Evolutionary conservation across 1,140 invertebrate species (phyloP).

Genomic region (Drosophila cardini): DNA sequence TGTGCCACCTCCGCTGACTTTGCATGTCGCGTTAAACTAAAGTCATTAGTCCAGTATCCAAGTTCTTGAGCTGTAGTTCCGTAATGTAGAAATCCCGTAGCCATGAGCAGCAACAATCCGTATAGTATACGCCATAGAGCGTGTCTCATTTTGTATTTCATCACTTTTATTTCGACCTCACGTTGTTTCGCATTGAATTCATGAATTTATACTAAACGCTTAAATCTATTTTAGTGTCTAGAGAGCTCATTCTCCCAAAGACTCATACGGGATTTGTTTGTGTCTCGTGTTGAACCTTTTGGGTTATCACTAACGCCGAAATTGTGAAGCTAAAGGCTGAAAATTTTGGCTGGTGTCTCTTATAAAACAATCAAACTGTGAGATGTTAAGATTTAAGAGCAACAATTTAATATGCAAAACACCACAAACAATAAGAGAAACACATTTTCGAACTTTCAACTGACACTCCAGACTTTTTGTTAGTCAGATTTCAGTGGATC

Average conservation of each 20-base stretch:
- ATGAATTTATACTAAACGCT: conserved; percentile 6
- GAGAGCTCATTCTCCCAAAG: neutral
- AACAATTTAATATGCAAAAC: no score
- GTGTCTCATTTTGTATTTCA: conserved; percentile 1
- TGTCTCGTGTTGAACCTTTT: conserved; percentile 13
- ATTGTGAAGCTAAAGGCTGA: no score
- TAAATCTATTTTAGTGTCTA: neutral
- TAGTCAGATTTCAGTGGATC: no score
- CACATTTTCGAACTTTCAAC: no score
- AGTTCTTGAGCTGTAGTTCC: conserved; percentile 8
- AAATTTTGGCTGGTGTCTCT: no score
- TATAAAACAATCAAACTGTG: no score
- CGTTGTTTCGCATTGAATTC: conserved; percentile 10
- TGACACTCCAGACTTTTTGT: no score
- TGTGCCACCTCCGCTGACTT: conserved; percentile 64
- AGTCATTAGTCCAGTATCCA: no score
- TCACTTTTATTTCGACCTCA: neutral
- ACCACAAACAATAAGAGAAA: no score
- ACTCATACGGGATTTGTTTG: neutral
- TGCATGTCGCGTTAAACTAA: conserved; percentile 40
- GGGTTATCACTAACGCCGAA: neutral
- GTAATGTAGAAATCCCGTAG: neutral
- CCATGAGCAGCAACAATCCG: neutral
- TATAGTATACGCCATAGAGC: conserved; percentile 3
- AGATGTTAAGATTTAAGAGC: no score